Conservation (phyloP, 2,113 vertebrate species). For the Mormyrus lacerda region DNA sequence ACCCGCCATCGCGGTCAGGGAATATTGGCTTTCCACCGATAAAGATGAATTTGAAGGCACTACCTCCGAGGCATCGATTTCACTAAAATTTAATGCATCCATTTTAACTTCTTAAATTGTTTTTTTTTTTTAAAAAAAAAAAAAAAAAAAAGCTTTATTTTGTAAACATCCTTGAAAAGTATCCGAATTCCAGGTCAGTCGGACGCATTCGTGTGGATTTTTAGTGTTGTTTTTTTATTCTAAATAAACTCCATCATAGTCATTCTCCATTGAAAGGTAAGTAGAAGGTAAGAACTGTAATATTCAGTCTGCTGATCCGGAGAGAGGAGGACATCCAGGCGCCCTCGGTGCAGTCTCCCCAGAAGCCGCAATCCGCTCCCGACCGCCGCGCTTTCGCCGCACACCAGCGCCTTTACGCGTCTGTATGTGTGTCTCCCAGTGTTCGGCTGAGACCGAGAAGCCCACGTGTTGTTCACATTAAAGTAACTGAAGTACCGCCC, state of each 20-base stretch:
- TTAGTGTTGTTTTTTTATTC: neutral
- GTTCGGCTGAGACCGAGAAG: neutral
- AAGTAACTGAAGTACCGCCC: conserved; percentile 45
- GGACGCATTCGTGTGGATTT: neutral
- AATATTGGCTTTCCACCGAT: conserved; percentile 65
- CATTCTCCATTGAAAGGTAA: neutral
- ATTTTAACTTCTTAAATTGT: conserved; percentile 38
- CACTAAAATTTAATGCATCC: conserved; percentile 46
- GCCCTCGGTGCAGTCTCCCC: neutral
- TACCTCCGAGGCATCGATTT: neutral
- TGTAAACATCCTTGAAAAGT: conserved; percentile 14
- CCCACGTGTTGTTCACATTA: conserved; percentile 45
- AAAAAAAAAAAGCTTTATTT: conserved; percentile 9
- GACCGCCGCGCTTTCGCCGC: neutral
- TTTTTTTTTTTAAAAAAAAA: neutral
- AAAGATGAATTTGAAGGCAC: conserved; percentile 48
- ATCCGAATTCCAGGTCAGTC: conserved; percentile 11
- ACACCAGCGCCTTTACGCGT: neutral
- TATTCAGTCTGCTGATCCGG: neutral
- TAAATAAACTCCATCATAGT: neutral
- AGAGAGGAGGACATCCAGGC: neutral
- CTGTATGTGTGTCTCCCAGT: neutral
- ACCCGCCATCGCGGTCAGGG: conserved; percentile 64
- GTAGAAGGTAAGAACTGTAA: neutral
- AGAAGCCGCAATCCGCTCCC: neutral